Conservation (phyloP, 2,888 invertebrate genomes). For the Gymnocheta viridis region DNA sequence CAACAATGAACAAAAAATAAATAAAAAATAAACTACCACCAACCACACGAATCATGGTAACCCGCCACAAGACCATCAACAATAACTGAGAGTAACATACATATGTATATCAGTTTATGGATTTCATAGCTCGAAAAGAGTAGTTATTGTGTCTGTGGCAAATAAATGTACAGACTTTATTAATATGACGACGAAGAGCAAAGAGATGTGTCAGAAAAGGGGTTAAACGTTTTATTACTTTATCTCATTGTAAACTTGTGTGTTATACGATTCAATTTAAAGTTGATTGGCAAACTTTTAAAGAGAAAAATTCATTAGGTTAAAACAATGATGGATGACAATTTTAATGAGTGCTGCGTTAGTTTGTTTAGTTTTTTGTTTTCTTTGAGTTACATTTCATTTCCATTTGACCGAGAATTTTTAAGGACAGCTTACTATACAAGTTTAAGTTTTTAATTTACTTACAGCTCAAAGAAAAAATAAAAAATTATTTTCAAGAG, state of each 20-base stretch:
- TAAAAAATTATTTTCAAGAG: no score
- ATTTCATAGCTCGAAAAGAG: slow-evolving; percentile 24
- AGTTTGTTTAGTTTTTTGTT: no score
- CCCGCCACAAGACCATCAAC: slow-evolving; percentile 30
- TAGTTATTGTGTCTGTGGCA: slow-evolving; percentile 5
- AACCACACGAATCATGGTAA: slow-evolving; percentile 31
- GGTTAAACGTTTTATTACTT: slow-evolving; percentile 47
- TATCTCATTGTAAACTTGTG: slow-evolving; percentile 33
- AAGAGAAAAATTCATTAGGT: slow-evolving; percentile 21
- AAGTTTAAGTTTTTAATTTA: no score
- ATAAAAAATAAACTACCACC: slow-evolving; percentile 36
- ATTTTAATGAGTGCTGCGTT: no score
- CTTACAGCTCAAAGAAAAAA: no score
- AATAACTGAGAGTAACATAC: slow-evolving; percentile 29
- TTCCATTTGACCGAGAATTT: no score
- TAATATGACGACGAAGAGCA: not conserved
- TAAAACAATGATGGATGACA: slow-evolving; percentile 12
- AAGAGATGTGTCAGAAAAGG: slow-evolving; percentile 17
- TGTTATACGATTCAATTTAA: slow-evolving; percentile 47
- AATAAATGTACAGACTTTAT: not conserved
- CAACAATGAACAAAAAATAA: slow-evolving; percentile 5
- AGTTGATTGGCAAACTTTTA: slow-evolving; percentile 43
- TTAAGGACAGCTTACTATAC: no score
- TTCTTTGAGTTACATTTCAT: no score
- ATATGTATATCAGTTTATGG: slow-evolving; percentile 24